phyloP scores from a whole-genome alignment of 2,113 vertebrate species.

The Syngnathus typhle region DNA sequence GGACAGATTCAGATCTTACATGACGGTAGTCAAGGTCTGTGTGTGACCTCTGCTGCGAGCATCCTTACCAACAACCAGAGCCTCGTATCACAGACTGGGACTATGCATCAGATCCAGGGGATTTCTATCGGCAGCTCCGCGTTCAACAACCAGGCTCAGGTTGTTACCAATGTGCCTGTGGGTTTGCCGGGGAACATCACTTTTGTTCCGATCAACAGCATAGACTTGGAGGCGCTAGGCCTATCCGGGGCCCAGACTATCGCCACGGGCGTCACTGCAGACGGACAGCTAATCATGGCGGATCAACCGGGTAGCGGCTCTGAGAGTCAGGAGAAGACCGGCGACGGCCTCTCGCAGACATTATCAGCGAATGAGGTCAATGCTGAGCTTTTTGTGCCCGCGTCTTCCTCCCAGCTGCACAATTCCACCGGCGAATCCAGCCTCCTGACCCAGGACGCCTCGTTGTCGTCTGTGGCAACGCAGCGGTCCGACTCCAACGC shows the following conservation, averaged over 20 bases:
- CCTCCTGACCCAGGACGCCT: constrained; percentile 84
- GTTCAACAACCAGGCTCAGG: constrained; percentile 93
- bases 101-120: constrained; percentile 90
- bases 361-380: constrained; percentile 78
- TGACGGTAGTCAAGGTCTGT: constrained; percentile 86
- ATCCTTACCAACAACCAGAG: constrained; percentile 82
- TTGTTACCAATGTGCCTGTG: constrained; percentile 95
- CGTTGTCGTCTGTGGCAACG: constrained; percentile 68
- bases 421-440: constrained; percentile 83
- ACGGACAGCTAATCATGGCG: constrained; percentile 91
- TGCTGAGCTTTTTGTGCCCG: constrained; percentile 95
- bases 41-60: constrained; percentile 80
- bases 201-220: constrained; percentile 97
- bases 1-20: constrained; percentile 97
- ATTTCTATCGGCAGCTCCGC: constrained; percentile 88
- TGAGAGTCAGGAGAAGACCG: constrained; percentile 84
- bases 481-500: constrained; percentile 78
- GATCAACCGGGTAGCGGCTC: constrained; percentile 84
- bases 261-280: constrained; percentile 92
- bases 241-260: constrained; percentile 94
- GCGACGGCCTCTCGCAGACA: constrained; percentile 85
- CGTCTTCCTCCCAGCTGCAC: constrained; percentile 86
- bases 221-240: constrained; percentile 96
- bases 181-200: constrained; percentile 97
- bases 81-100: constrained; percentile 92